These are phyloP conservation scores for Hippocampus comes DNA, from an alignment of 2,113 vertebrate species.

Conservation along the genomic window DNA sequence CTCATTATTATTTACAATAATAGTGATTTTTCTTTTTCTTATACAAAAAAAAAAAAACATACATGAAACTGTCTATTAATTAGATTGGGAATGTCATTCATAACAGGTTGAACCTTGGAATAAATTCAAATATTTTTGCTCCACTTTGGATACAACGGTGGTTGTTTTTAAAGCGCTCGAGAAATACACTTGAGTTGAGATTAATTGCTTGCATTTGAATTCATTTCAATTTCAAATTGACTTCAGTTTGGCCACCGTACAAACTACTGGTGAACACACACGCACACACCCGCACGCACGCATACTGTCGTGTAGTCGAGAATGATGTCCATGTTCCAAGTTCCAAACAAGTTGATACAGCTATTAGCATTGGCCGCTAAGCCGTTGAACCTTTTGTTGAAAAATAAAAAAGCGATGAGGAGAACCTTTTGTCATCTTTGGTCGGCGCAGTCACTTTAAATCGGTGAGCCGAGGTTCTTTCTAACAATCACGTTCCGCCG, in stretches of 20 bases:
- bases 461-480: neutral
- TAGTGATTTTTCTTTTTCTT: no score
- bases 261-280: neutral
- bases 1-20: no score
- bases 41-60: no score
- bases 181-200: no score
- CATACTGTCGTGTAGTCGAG: neutral
- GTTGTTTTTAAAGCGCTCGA: no score
- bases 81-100: neutral
- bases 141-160: no score
- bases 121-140: neutral
- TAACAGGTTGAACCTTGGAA: neutral
- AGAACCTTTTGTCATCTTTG: neutral
- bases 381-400: neutral
- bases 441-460: neutral
- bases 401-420: neutral
- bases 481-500: neutral
- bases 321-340: neutral
- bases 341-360: neutral
- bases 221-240: neutral
- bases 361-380: neutral
- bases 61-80: neutral
- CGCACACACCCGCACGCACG: neutral
- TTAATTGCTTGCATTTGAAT: neutral
- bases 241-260: neutral